Conservation (phyloP, 2,797 vertebrate genomes). For the Falco biarmicus region DNA sequence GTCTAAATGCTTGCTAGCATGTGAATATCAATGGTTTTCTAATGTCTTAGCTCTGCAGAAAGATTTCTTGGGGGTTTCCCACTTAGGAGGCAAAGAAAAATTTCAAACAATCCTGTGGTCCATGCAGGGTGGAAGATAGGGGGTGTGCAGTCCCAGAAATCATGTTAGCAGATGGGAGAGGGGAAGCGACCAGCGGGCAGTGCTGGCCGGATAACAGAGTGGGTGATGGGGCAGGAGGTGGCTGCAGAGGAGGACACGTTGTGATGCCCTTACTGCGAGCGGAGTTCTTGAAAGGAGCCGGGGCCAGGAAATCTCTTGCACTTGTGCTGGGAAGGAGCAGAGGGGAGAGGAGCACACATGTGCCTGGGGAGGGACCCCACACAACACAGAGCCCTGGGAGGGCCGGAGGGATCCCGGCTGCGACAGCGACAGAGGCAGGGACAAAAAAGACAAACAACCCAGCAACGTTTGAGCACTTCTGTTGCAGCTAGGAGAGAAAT, state of each 20-base stretch:
- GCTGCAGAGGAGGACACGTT: fast-evolving
- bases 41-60: not conserved
- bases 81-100: not conserved
- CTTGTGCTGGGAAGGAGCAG: not conserved
- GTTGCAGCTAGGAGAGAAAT: not conserved
- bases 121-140: not conserved
- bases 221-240: fast-evolving
- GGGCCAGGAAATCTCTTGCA: not conserved
- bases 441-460: not conserved
- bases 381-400: not conserved
- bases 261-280: no score
- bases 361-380: not conserved
- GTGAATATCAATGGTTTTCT: not conserved
- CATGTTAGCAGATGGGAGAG: not conserved
- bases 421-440: not conserved
- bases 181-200: not conserved
- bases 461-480: not conserved
- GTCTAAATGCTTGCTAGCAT: not conserved
- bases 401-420: not conserved
- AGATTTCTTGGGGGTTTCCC: not conserved
- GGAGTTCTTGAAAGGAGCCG: not conserved
- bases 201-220: fast-evolving
- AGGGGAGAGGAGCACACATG: not conserved
- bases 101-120: not conserved
- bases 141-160: not conserved